Conservation (phyloP, 2,113 vertebrate species). For the Pogona vitticeps region DNA sequence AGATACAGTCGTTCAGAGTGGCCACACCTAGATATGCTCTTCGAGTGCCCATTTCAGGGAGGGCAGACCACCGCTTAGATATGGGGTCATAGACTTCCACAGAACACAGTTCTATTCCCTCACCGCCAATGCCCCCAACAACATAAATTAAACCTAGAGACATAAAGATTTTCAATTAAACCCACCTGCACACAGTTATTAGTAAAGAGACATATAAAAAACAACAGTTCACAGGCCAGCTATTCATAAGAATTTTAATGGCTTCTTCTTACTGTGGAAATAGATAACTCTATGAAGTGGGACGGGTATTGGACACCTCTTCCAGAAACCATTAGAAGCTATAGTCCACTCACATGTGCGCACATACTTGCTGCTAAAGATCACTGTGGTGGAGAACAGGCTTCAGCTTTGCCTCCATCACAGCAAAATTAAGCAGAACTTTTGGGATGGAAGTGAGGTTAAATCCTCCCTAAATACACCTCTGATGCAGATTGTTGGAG, state of each 20-base stretch:
- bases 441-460: neutral
- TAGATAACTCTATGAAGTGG: no score
- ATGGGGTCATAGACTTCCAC: constrained; percentile 93
- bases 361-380: neutral
- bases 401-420: neutral
- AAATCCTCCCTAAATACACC: no score
- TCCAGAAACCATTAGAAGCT: no score
- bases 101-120: constrained; percentile 90
- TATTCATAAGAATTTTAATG: neutral
- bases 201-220: neutral
- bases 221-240: neutral
- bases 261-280: neutral
- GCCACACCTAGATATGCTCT: constrained; percentile 94
- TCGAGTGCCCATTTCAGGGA: constrained; percentile 88
- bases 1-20: constrained; percentile 91
- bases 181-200: neutral
- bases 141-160: constrained; percentile 92
- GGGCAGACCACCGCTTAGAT: constrained; percentile 88
- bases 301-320: no score
- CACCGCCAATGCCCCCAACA: constrained; percentile 91
- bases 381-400: neutral
- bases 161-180: constrained; percentile 38
- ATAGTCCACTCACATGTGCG: neutral
- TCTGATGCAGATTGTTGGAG: no score
- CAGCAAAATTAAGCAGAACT: neutral